These are phyloP conservation scores for Sebastes matsubarae DNA, from an alignment of 2,797 vertebrate genomes.

Conservation along the genomic window DNA sequence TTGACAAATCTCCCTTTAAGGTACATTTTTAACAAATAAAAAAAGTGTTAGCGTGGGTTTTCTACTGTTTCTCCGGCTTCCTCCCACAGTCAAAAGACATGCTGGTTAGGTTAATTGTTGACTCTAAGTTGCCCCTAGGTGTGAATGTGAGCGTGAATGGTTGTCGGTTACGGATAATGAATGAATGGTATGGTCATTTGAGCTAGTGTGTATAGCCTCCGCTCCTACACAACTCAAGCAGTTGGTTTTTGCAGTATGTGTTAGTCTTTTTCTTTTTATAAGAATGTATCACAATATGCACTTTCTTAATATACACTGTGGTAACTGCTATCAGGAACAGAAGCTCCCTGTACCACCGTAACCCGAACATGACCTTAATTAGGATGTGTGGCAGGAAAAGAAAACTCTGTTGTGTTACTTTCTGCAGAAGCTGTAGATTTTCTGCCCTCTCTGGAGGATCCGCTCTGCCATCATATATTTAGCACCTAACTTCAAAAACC, in stretches of 20 bases:
- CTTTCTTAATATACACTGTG: neutral
- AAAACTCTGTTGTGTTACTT: slow-evolving; percentile 1
- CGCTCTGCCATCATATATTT: slow-evolving; percentile 45
- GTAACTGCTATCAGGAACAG: neutral
- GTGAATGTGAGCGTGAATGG: too few relatives aligned
- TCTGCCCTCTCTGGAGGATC: slow-evolving; percentile 35
- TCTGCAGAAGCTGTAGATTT: neutral
- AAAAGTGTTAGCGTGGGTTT: neutral
- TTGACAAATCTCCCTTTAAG: neutral
- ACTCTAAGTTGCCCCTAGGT: too few relatives aligned
- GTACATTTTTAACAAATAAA: neutral
- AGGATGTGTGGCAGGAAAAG: neutral
- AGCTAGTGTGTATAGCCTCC: neutral
- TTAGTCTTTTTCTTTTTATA: neutral
- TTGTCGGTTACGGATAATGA: too few relatives aligned
- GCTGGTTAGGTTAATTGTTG: too few relatives aligned
- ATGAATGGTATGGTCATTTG: neutral
- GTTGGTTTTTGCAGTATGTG: neutral
- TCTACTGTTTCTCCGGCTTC: too few relatives aligned
- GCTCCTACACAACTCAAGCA: neutral
- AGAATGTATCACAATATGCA: neutral
- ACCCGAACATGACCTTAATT: slow-evolving; percentile 25
- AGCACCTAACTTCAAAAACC: slow-evolving; percentile 60
- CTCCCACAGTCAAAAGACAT: too few relatives aligned
- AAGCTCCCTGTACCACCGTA: neutral